Evolutionary conservation across 35 echinoderm and acorn worm genomes (phyloP).

Genomic region (Heliocidaris tuberculata): DNA sequence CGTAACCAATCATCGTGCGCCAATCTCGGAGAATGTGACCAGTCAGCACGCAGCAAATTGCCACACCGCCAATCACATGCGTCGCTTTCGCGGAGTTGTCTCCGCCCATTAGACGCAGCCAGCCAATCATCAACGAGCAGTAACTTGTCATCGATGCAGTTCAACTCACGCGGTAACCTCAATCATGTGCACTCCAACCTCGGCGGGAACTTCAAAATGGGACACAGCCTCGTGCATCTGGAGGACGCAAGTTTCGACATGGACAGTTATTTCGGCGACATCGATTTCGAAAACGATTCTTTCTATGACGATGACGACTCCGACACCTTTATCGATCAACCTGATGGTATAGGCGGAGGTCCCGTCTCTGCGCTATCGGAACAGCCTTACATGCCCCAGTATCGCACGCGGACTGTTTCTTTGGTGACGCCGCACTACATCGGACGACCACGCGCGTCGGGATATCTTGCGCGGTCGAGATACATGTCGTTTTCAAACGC

Average conservation of each 20-base stretch:
- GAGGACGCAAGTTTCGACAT: conserved; percentile 21
- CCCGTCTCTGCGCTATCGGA: conserved; percentile 3
- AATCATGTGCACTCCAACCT: not conserved
- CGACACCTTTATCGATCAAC: conserved; percentile 16
- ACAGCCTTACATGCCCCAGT: conserved; percentile 40
- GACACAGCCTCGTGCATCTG: not conserved
- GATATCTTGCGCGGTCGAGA: conserved; percentile 22
- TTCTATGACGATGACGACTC: conserved; percentile 39
- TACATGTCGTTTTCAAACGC: conserved; percentile 47
- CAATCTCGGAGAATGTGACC: conserved; percentile 7
- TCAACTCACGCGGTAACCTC: conserved; percentile 9
- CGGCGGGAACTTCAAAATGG: not conserved
- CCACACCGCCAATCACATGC: not conserved
- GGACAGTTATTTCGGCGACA: conserved; percentile 9
- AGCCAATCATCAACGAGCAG: conserved; percentile 24
- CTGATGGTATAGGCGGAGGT: not conserved
- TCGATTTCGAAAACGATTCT: conserved; percentile 38
- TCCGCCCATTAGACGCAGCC: not conserved
- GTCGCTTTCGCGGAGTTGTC: not conserved
- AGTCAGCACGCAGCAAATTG: conserved; percentile 8
- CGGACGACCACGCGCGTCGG: not conserved
- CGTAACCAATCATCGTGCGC: conserved; percentile 37
- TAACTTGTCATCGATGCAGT: conserved; percentile 29
- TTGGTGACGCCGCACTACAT: conserved; percentile 17
- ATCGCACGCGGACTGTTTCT: conserved; percentile 35